Conservation (phyloP, 2,888 invertebrate species). For the Tethea ocularis region DNA sequence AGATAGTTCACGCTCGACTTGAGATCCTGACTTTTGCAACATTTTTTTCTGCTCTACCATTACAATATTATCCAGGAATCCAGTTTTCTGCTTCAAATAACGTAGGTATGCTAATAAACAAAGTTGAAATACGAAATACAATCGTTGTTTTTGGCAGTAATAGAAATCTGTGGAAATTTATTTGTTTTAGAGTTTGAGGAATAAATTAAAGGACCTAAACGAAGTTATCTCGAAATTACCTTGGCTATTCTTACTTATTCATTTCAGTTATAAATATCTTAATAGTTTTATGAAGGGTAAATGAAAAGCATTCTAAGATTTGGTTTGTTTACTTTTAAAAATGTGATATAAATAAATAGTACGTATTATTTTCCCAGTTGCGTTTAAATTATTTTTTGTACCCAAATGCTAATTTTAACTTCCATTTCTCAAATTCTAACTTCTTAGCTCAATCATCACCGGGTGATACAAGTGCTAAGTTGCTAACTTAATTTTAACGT, state of each 20-base stretch:
- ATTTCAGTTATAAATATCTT: no score
- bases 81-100: slow-evolving; percentile 31
- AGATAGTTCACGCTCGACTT: slow-evolving; percentile 67
- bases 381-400: background rate
- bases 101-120: slow-evolving; percentile 18
- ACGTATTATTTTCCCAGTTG: no score
- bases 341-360: no score
- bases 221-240: background rate
- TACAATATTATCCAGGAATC: slow-evolving; percentile 51
- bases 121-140: slow-evolving; percentile 5
- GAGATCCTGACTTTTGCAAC: slow-evolving; percentile 52
- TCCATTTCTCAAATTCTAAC: background rate
- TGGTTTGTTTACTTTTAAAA: no score
- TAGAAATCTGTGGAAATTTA: slow-evolving; percentile 1
- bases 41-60: slow-evolving; percentile 54
- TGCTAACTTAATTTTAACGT: slow-evolving; percentile 26
- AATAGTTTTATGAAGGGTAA: no score
- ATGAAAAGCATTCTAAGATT: no score
- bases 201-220: slow-evolving; percentile 1
- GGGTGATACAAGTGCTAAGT: background rate
- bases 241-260: background rate
- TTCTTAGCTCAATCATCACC: slow-evolving; percentile 4
- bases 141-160: slow-evolving; percentile 1
- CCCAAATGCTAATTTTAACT: background rate
- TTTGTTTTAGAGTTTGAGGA: slow-evolving; percentile 3